Evolutionary conservation across 2,888 invertebrate genomes (phyloP).

Genomic region (Argyra leucocephala): DNA sequence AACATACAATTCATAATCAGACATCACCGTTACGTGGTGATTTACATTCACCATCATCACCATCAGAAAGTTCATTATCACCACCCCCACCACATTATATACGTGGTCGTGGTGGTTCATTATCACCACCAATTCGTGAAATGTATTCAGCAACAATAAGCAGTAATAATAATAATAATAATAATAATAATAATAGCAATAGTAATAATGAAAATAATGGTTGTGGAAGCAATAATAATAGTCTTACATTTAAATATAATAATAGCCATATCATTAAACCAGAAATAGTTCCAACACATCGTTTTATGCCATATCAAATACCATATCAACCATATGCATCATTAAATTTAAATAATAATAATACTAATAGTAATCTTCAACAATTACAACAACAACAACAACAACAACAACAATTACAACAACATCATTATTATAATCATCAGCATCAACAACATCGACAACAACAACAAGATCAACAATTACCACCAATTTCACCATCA

Average conservation of each 20-base stretch:
- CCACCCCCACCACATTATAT: slow-evolving; percentile 42
- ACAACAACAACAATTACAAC: slow-evolving; percentile 14
- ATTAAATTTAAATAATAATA: neutral
- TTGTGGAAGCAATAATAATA: no score
- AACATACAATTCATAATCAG: slow-evolving; percentile 32
- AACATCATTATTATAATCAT: slow-evolving; percentile 20
- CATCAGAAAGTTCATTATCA: slow-evolving; percentile 40
- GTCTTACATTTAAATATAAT: slow-evolving; percentile 8
- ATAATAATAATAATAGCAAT: slow-evolving; percentile 21
- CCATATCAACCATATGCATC: slow-evolving; percentile 28
- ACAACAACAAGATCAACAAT: slow-evolving; percentile 26
- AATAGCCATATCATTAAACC: slow-evolving; percentile 20
- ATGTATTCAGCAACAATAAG: slow-evolving; percentile 37
- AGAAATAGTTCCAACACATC: slow-evolving; percentile 24
- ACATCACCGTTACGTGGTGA: slow-evolving; percentile 38
- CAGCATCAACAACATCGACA: slow-evolving; percentile 23
- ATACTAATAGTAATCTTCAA: slow-evolving; percentile 17
- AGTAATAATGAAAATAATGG: no score
- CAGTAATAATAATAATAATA: slow-evolving; percentile 31
- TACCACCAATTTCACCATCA: slow-evolving; percentile 42
- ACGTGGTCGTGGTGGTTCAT: slow-evolving; percentile 40
- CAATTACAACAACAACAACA: slow-evolving; percentile 25
- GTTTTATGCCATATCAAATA: slow-evolving; percentile 35
- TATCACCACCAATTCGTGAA: slow-evolving; percentile 41
- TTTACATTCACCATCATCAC: slow-evolving; percentile 38